A percentile compares a stretch with the other conserved stretches of the same genome.
These are phyloP conservation scores for Amphimallon solstitiale DNA, from an alignment of 2,888 invertebrate genomes.

Conservation along the genomic window DNA sequence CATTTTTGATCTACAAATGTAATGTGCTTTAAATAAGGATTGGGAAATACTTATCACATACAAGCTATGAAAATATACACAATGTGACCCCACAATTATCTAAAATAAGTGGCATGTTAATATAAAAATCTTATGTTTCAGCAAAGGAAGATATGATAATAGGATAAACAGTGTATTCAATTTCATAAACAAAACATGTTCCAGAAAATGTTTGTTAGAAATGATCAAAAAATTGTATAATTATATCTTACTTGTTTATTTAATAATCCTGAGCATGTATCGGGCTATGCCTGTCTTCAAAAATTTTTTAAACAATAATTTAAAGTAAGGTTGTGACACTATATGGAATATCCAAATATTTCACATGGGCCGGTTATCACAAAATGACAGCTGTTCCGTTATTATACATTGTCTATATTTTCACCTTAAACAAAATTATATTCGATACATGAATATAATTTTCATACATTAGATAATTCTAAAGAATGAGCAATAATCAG, in stretches of 20 bases:
- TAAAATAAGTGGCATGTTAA: not conserved
- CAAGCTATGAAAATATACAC: not conserved
- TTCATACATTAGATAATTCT: slow-evolving; percentile 22
- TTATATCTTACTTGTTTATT: slow-evolving; percentile 12
- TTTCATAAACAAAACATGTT: slow-evolving; percentile 29
- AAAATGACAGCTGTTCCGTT: slow-evolving; percentile 43
- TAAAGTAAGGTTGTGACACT: slow-evolving; percentile 36
- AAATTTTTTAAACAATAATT: slow-evolving; percentile 20
- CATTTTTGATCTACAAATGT: slow-evolving; percentile 33
- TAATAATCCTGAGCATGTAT: slow-evolving; percentile 2
- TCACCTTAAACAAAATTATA: slow-evolving; percentile 17
- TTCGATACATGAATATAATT: not conserved
- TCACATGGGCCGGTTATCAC: slow-evolving; percentile 40
- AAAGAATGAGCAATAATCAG: slow-evolving; percentile 15
- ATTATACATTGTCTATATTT: slow-evolving; percentile 33
- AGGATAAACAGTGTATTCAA: not conserved
- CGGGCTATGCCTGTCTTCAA: not conserved
- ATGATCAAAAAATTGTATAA: not conserved
- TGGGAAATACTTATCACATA: not conserved
- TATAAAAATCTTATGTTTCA: slow-evolving; percentile 11
- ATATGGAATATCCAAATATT: slow-evolving; percentile 28
- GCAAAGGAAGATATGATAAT: not conserved
- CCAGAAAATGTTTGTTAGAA: not conserved
- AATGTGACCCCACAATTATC: not conserved
- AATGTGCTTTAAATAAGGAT: not conserved